Conservation (phyloP, 2,113 vertebrate species). For the Crotalus horridus region DNA sequence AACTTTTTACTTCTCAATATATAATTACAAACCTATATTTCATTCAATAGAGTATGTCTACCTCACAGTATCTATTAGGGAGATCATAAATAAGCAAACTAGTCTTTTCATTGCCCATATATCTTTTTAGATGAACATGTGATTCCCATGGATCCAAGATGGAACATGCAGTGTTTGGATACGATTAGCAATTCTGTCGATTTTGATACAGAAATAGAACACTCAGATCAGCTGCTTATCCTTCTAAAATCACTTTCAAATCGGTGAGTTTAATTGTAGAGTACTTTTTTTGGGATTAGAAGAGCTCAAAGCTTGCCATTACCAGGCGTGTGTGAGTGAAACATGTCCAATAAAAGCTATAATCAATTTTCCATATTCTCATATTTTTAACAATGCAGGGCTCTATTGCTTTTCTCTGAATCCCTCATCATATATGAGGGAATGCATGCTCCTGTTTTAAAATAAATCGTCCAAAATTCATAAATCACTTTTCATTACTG, state of each 20-base stretch:
- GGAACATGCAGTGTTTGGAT: constrained; percentile 94
- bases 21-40: background rate
- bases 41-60: background rate
- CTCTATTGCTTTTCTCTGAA: background rate
- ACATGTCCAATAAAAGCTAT: background rate
- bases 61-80: background rate
- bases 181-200: constrained; percentile 85
- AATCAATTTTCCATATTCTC: background rate
- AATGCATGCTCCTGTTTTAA: background rate
- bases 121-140: constrained; percentile 82
- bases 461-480: background rate
- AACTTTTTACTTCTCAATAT: background rate
- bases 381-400: background rate
- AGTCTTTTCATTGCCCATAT: background rate
- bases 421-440: background rate
- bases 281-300: background rate
- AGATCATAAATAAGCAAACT: background rate
- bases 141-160: constrained; percentile 89
- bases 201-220: constrained; percentile 83
- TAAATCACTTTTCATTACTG: background rate
- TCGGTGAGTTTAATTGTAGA: constrained; percentile 67
- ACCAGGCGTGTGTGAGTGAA: accelerated
- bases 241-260: constrained; percentile 86
- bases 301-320: background rate
- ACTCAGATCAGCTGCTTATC: constrained; percentile 79